Evolutionary conservation across 2,113 vertebrate species (phyloP).

Genomic region (Siniperca knerii): DNA sequence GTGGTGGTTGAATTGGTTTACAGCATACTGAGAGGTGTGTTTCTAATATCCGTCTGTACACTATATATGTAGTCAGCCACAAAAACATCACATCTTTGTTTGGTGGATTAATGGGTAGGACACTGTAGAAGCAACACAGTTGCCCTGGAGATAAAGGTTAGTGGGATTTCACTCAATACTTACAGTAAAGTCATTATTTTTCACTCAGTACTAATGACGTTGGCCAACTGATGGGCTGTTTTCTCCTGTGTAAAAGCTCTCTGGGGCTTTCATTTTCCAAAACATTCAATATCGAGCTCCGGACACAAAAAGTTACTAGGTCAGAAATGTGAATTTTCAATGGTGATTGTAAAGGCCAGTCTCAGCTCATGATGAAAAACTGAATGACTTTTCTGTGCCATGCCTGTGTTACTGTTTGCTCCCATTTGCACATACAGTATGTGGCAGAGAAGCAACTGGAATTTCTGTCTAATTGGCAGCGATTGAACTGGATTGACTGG

Average conservation of each 20-base stretch:
- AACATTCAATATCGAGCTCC: slow-evolving; percentile 51
- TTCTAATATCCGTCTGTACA: not conserved
- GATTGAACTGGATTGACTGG: not conserved
- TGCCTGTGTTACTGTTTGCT: not conserved
- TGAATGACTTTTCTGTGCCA: not conserved
- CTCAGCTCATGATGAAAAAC: not conserved
- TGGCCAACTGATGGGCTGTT: slow-evolving; percentile 49
- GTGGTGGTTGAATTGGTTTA: slow-evolving; percentile 16
- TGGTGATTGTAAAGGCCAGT: not conserved
- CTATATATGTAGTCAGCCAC: slow-evolving; percentile 2
- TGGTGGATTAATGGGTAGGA: slow-evolving; percentile 49
- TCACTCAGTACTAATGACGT: slow-evolving; percentile 64
- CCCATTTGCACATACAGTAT: not conserved
- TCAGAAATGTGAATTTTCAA: slow-evolving; percentile 36
- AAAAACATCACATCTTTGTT: slow-evolving; percentile 44
- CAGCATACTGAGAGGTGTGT: slow-evolving; percentile 19
- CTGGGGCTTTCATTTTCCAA: slow-evolving; percentile 53
- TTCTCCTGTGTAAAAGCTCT: slow-evolving; percentile 51
- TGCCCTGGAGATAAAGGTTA: slow-evolving; percentile 73
- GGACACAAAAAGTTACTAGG: slow-evolving; percentile 41
- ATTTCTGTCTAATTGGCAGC: not conserved
- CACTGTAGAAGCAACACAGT: slow-evolving; percentile 19
- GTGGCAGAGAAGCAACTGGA: not conserved
- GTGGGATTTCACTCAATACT: slow-evolving; percentile 64
- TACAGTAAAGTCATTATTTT: slow-evolving; percentile 67